These are phyloP conservation scores for Tipula unca DNA, from an alignment of 2,888 invertebrate species.

Conservation along the genomic window DNA sequence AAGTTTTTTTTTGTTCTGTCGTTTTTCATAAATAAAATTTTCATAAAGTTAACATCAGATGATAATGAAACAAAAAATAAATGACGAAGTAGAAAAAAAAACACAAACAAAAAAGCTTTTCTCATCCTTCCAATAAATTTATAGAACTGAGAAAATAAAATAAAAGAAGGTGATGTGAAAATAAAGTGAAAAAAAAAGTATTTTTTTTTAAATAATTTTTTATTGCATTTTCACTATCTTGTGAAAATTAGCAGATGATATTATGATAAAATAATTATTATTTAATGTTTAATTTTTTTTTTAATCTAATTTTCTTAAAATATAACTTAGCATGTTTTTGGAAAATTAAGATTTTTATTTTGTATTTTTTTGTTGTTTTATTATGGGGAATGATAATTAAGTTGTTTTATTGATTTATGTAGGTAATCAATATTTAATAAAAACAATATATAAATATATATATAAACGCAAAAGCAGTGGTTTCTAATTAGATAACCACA, in stretches of 20 bases:
- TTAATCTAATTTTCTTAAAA: background rate
- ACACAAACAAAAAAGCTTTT: background rate
- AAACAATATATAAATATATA: background rate
- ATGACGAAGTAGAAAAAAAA: background rate
- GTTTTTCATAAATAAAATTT: background rate
- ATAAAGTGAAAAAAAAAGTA: background rate
- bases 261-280: slow-evolving; percentile 18
- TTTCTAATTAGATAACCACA: background rate
- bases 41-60: background rate
- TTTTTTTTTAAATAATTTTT: background rate
- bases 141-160: background rate
- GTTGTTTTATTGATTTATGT: background rate
- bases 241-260: slow-evolving; percentile 18
- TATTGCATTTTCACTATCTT: slow-evolving; percentile 18
- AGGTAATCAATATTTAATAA: background rate
- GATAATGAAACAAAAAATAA: slow-evolving; percentile 1
- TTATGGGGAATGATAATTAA: background rate
- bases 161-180: background rate
- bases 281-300: slow-evolving; percentile 15
- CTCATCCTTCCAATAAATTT: background rate
- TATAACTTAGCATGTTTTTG: slow-evolving; percentile 8
- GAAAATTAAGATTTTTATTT: background rate
- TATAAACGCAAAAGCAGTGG: background rate
- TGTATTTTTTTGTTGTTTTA: background rate
- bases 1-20: background rate